Base-by-base conservation (phyloP, 2,113 vertebrate species). In the Saccopteryx bilineata region DNA sequence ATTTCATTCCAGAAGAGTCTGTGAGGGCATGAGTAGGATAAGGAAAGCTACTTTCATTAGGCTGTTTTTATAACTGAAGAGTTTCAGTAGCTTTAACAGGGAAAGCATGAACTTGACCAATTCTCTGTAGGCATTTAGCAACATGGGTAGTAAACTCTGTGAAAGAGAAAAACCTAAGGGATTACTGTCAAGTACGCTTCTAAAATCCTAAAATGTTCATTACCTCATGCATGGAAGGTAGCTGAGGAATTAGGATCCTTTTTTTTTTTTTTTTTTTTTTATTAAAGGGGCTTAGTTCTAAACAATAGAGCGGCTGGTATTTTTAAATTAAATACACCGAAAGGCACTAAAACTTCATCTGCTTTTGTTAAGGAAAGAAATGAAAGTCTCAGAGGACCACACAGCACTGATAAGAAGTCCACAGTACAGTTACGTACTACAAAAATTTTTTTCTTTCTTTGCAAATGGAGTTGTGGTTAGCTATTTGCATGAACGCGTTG, bases 71-170 rank as follows among this genome's bases (percentile, higher is more conserved):
- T 84, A 97, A 90, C 63, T 79, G 21, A 21, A 96, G 60, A 89
- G 87, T 95, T 88, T 93, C 87, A 66, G 6, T 96, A 2, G 2
- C 94, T 97, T 98, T 95, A 91, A 97, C 65, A 92, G 7, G 0
- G 0, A 96, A 97, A 96, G 26, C 15, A 61, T 96, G 78, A 97
- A 96, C 90, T 92, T 93, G 52, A 68, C n/a, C 74, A 93, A 84
- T 86, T 98, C 90, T 96, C 96, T 87, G 23, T 63, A 96, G 92
- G 39, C 48, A 52, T 96, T 97, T 97, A 96, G 72, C 75, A 96
- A 91, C 94, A 96, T 86, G 78, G 52, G 9, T 95, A 96, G 90
- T 96, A 94, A 98, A 97, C 96, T 90, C 83, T 93, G 68, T 96
- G 87, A 96, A 94, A 83, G 76, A 76, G 95, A 95, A 96, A 91